Percentiles rank a stretch among this genome's conserved stretches.
Conservation (phyloP, 2,797 vertebrate genomes). For the Ambastaia sidthimunki region DNA sequence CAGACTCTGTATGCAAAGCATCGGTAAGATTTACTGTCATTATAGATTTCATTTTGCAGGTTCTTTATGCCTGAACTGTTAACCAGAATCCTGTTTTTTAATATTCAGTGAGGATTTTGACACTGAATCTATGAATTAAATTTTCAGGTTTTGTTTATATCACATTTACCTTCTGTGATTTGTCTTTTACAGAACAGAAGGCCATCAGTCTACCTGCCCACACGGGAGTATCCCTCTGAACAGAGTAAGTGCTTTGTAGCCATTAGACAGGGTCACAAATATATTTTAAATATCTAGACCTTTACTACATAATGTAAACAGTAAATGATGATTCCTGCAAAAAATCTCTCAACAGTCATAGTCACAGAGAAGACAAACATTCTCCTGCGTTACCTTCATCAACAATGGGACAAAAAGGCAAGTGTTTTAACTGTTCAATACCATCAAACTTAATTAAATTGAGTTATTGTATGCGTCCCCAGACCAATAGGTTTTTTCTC, state of each 20-base stretch:
- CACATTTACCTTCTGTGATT: slow-evolving; percentile 8
- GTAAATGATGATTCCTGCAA: not conserved
- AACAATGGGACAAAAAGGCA: slow-evolving; percentile 98
- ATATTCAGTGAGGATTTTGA: slow-evolving; percentile 17
- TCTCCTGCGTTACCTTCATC: slow-evolving; percentile 91
- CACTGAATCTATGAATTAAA: not conserved
- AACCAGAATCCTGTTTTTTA: not conserved
- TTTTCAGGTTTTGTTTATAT: not conserved
- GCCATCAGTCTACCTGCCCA: slow-evolving; percentile 93
- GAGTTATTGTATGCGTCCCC: too few species aligned
- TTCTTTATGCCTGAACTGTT: not conserved
- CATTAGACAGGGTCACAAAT: not conserved
- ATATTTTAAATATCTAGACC: not conserved
- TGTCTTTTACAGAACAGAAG: slow-evolving; percentile 84
- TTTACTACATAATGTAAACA: not conserved
- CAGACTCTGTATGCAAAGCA: slow-evolving; percentile 95
- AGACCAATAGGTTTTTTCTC: too few species aligned
- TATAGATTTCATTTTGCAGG: not conserved
- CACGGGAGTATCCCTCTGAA: slow-evolving; percentile 91
- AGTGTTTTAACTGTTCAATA: not conserved
- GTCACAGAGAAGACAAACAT: slow-evolving; percentile 98
- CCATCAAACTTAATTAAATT: too few species aligned
- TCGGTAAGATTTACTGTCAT: slow-evolving; percentile 80
- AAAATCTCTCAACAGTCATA: slow-evolving; percentile 80
- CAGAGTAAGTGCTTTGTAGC: slow-evolving; percentile 83